These are phyloP conservation scores for Melospiza georgiana DNA, from an alignment of 2,113 vertebrate genomes.

Conservation along the genomic window DNA sequence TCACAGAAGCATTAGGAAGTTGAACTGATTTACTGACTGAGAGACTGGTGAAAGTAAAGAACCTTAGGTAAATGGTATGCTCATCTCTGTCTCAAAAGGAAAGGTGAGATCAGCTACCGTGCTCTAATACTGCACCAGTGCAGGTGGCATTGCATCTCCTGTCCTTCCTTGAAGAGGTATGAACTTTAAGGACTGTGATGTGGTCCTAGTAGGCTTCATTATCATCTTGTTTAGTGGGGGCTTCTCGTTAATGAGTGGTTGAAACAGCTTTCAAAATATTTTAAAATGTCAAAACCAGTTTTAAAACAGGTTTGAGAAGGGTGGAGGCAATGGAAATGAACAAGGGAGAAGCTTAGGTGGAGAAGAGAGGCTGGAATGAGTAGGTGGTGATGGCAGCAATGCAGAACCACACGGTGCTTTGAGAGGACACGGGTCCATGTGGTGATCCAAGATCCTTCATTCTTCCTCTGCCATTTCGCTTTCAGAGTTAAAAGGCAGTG, in stretches of 20 bases:
- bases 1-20: neutral
- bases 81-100: neutral
- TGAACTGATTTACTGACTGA: neutral
- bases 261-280: neutral
- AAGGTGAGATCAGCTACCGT: neutral
- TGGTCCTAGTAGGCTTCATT: neutral
- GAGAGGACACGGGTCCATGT: neutral
- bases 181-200: neutral
- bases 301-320: conserved; percentile 15
- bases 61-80: neutral
- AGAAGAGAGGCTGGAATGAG: neutral
- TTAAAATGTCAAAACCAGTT: neutral
- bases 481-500: neutral
- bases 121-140: neutral
- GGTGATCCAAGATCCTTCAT: neutral
- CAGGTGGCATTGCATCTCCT: neutral
- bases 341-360: neutral
- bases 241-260: neutral
- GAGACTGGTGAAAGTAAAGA: neutral
- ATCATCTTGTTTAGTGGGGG: neutral
- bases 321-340: neutral
- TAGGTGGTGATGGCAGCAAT: neutral
- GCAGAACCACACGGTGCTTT: neutral
- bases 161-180: neutral
- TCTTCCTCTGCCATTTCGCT: neutral